phyloP scores from a whole-genome alignment of 2,888 invertebrate species.

The Cheilosia impressa region DNA sequence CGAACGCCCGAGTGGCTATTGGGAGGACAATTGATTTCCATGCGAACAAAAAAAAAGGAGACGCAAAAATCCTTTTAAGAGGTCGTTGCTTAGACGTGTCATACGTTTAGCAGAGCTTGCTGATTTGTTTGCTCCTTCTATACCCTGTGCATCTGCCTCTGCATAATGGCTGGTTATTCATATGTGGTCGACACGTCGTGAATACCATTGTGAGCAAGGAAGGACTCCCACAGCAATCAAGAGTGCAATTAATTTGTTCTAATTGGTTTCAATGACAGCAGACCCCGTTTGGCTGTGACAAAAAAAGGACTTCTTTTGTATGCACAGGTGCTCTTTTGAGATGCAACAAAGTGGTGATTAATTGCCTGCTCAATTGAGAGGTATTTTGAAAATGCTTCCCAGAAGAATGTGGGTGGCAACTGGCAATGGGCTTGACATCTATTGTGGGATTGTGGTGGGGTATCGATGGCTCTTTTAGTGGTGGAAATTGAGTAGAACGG shows the following conservation, averaged over 20 bases:
- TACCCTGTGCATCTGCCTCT: background rate
- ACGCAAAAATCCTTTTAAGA: conserved; percentile 17
- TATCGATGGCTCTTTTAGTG: no score
- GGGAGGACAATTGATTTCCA: conserved; percentile 56
- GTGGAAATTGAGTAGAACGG: no score
- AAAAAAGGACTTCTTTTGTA: conserved; percentile 2
- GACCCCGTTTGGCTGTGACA: background rate
- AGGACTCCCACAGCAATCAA: conserved; percentile 24
- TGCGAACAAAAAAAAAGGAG: conserved; percentile 4
- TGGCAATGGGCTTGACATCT: no score
- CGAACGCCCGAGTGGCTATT: conserved; percentile 38
- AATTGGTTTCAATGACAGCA: conserved; percentile 46
- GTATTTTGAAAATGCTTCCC: no score
- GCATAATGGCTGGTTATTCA: conserved; percentile 16
- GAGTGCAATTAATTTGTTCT: conserved; percentile 69
- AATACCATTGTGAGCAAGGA: background rate
- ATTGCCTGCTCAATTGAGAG: no score
- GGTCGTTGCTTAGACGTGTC: conserved; percentile 44
- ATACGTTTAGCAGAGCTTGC: conserved; percentile 41
- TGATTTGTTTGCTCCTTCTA: conserved; percentile 5
- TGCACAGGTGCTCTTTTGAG: background rate
- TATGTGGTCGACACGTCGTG: conserved; percentile 21
- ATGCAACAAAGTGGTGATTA: background rate
- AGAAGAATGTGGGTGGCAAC: no score
- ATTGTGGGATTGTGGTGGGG: no score